Evolutionary conservation across 2,797 vertebrate species (phyloP).

Genomic region (Acanthiza pusilla): DNA sequence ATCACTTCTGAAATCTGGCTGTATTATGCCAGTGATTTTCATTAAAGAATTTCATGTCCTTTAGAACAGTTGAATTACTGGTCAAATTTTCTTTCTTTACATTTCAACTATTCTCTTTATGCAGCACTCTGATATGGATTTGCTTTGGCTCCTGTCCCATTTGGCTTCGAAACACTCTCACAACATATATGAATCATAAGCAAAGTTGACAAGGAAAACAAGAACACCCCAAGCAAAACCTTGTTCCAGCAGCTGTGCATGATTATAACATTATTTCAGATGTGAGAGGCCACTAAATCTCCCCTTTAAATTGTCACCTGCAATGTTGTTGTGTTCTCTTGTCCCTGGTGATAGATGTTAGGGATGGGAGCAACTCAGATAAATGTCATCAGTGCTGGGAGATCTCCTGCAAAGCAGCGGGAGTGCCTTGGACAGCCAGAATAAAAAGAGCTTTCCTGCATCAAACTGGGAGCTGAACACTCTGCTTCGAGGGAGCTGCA

Average conservation of each 20-base stretch:
- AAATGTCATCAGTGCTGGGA: rapidly evolving
- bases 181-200: background rate
- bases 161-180: background rate
- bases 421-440: background rate
- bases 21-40: background rate
- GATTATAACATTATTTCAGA: background rate
- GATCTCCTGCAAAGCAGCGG: background rate
- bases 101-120: background rate
- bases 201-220: background rate
- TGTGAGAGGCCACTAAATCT: background rate
- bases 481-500: rapidly evolving
- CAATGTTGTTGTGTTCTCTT: background rate
- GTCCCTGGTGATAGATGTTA: background rate
- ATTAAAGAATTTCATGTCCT: background rate
- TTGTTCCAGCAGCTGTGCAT: background rate
- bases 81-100: background rate
- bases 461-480: background rate
- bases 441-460: background rate
- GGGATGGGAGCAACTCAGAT: background rate
- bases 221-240: background rate
- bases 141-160: background rate
- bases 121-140: background rate
- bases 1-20: background rate
- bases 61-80: background rate
- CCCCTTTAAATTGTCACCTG: background rate